A percentile compares a stretch with the other conserved stretches of the same genome.
These are phyloP conservation scores for Ectropis grisescens DNA, from an alignment of 1,140 invertebrate species.

Conservation along the genomic window DNA sequence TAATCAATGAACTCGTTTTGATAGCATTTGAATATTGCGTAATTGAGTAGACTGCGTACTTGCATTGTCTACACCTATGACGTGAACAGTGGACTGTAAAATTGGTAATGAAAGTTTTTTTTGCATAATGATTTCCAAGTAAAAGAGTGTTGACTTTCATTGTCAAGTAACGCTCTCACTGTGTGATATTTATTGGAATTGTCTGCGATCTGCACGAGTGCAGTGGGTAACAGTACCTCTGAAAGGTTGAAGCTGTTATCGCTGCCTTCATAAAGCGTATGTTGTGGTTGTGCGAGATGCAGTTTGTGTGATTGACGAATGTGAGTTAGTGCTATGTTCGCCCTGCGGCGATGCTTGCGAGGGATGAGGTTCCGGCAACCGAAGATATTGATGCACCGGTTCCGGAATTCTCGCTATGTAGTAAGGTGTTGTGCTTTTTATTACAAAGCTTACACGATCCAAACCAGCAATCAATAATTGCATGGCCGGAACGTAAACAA, in stretches of 20 bases:
- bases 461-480: slow-evolving; percentile 7
- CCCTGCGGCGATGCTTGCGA: neutral
- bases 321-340: neutral
- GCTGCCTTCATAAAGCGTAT: too few species aligned
- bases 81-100: slow-evolving; percentile 19
- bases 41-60: slow-evolving; percentile 6
- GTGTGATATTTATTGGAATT: slow-evolving; percentile 5
- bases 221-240: slow-evolving; percentile 13
- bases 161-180: slow-evolving; percentile 10
- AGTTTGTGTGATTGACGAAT: too few species aligned
- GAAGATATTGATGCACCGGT: neutral
- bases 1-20: too few species aligned
- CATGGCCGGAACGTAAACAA: slow-evolving; percentile 12
- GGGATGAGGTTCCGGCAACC: neutral
- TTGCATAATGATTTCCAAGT: slow-evolving; percentile 9
- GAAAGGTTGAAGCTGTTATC: neutral
- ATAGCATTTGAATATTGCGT: slow-evolving; percentile 10
- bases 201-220: slow-evolving; percentile 8
- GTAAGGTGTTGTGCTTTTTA: slow-evolving; percentile 15
- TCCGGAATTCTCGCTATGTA: slow-evolving; percentile 6
- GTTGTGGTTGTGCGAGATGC: too few species aligned
- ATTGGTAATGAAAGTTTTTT: slow-evolving; percentile 7
- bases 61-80: slow-evolving; percentile 11
- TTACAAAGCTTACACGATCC: slow-evolving; percentile 12
- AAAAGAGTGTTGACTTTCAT: slow-evolving; percentile 16